Evolutionary conservation across 1,140 invertebrate genomes (phyloP), one percentile per base, ranked within the genome.

Genomic region (Arctopsyche grandis): DNA sequence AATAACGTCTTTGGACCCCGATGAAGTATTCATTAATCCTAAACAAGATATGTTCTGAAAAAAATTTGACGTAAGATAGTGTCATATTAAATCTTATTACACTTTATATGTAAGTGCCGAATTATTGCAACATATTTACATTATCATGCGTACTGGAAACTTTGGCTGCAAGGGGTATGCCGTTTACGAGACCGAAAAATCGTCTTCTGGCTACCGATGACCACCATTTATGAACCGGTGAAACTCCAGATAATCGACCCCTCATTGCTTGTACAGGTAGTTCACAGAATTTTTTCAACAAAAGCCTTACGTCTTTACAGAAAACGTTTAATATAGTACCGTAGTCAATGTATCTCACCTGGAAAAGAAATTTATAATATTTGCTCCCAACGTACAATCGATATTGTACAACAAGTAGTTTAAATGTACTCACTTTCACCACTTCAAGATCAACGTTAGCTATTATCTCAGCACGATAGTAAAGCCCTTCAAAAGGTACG

Each of bases 291-390:
- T 80, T 19, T n/a, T 29, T 29, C 12, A 16, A 38, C 43, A 82
- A 56, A n/a, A 78, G 44, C 12, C 69, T 60, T 19, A 82, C 9
- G 0, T 70, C 22, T 9, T 38, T 71, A 10, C 22, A 43, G 0
- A n/a, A n/a, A 0, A 82, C 76, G 10, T 69, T 22, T 9, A 9
- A 5, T 7, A 80, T 66, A 0, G 81, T 82, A 7, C 79, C 81
- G 22, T 76, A 82, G 24, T 82, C 81, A 5, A 80, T 21, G 52
- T 78, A 79, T 1, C 44, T 12, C 5, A 82, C 74, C 81, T 82
- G 71, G 1, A 63, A 63, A 46, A 21, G 48, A 69, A 66, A 24
- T 3, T 52, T 26, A 52, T 73, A n/a, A 26, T 70, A 71, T 46
- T n/a, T n/a, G n/a, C n/a, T n/a, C n/a, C n/a, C n/a, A n/a, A n/a